Percentiles rank a stretch among this genome's conserved stretches.
phyloP scores from a whole-genome alignment of 2,113 vertebrate species.

The Tragelaphus imberbis region DNA sequence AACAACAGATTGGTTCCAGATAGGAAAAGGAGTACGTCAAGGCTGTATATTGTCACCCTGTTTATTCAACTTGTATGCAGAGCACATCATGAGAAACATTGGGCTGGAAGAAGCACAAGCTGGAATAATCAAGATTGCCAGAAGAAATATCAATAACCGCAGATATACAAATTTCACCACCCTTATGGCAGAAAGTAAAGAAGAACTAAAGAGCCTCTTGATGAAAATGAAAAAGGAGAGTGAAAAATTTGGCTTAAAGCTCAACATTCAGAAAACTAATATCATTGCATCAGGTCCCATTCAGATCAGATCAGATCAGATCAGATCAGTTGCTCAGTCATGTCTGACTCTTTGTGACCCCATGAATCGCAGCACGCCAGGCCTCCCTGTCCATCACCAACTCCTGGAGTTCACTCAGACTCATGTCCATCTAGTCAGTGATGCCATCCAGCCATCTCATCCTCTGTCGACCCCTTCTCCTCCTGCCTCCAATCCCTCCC shows the following conservation, averaged over 20 bases:
- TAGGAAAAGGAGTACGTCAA: not conserved
- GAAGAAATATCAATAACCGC: not conserved
- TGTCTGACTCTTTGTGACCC: too few species aligned
- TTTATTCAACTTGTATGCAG: not conserved
- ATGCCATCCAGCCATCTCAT: too few species aligned
- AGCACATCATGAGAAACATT: not conserved
- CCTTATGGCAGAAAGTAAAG: not conserved
- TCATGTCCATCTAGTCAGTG: too few species aligned
- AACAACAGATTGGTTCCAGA: not conserved
- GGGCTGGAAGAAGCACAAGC: not conserved
- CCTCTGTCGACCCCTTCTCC: too few species aligned
- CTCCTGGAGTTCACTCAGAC: too few species aligned
- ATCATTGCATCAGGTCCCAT: not conserved
- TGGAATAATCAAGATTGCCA: not conserved
- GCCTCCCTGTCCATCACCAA: too few species aligned
- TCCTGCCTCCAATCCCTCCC: too few species aligned
- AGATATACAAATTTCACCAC: not conserved
- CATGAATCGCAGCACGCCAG: too few species aligned
- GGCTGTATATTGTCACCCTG: not conserved
- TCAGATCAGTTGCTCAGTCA: too few species aligned
- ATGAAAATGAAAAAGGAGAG: not conserved
- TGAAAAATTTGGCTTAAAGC: not conserved
- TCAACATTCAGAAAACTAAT: not conserved
- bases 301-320: too few species aligned
- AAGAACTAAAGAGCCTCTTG: not conserved